Evolutionary conservation across 2,888 invertebrate species (phyloP).

Genomic region (Ophion slaviceki): DNA sequence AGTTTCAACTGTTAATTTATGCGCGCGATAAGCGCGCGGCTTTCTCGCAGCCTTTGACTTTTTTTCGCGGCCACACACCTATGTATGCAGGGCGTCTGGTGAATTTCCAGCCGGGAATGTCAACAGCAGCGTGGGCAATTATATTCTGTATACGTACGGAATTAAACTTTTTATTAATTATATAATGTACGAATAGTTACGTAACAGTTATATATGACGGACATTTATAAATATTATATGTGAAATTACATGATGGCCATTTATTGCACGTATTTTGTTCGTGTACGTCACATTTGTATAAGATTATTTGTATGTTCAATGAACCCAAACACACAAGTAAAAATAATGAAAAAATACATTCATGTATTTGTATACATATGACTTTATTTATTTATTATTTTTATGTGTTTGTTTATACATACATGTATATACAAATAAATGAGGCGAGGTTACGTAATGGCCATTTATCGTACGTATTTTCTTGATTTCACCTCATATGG

Average conservation of each 20-base stretch:
- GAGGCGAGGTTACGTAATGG: no score
- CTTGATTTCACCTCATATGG: no score
- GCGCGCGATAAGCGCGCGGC: constrained; percentile 62
- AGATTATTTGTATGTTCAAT: no score
- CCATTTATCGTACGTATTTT: no score
- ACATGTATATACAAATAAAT: no score
- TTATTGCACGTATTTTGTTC: not conserved
- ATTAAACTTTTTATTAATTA: not conserved
- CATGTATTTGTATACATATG: no score
- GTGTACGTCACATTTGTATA: no score
- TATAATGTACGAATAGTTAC: not conserved
- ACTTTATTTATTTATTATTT: no score
- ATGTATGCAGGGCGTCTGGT: not conserved
- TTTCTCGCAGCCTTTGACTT: constrained; percentile 28
- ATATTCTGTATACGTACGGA: not conserved
- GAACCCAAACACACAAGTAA: no score
- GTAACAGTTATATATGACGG: not conserved
- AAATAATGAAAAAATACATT: no score
- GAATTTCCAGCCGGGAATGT: not conserved
- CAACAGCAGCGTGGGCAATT: not conserved
- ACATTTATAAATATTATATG: not conserved
- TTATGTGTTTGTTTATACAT: no score
- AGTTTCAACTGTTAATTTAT: constrained; percentile 76
- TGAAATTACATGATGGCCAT: not conserved
- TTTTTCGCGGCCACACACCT: constrained; percentile 3